Evolutionary conservation across 2,113 vertebrate genomes (phyloP).

Genomic region (Cavia porcellus): DNA sequence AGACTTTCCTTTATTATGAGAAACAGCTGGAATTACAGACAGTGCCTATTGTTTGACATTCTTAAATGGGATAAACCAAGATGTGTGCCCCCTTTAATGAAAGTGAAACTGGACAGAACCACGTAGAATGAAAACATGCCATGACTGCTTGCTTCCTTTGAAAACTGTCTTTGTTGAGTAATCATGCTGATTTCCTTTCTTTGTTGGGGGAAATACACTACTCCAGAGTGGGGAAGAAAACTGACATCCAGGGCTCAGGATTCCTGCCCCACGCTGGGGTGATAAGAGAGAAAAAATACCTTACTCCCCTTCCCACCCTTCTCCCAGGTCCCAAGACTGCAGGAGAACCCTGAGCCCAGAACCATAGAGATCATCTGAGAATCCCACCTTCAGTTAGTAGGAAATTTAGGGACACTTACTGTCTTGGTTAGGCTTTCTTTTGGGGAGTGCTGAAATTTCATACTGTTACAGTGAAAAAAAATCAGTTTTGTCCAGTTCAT

Average conservation of each 20-base stretch:
- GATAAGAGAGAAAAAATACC: not conserved
- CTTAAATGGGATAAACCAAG: constrained; percentile 69
- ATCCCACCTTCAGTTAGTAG: not conserved
- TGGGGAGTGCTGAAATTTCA: not conserved
- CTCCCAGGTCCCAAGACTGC: not conserved
- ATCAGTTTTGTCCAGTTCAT: not conserved
- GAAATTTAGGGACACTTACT: not conserved
- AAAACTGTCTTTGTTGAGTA: not conserved
- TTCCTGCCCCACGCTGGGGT: not conserved
- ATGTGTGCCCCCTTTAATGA: not conserved
- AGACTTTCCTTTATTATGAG: constrained; percentile 31
- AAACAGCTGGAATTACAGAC: constrained; percentile 66
- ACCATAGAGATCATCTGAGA: not conserved
- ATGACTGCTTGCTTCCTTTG: not conserved
- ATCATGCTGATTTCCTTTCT: constrained; percentile 21
- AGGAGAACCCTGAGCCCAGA: not conserved
- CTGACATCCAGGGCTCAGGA: not conserved
- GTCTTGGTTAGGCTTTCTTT: not conserved
- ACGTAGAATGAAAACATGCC: not conserved
- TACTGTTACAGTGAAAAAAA: not conserved
- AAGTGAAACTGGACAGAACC: not conserved
- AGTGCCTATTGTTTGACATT: constrained; percentile 33
- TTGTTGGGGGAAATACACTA: not conserved
- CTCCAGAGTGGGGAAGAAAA: not conserved
- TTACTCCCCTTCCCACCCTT: not conserved